Base-by-base conservation (phyloP, 35 echinoderm and acorn worm species). In the Lytechinus pictus region DNA sequence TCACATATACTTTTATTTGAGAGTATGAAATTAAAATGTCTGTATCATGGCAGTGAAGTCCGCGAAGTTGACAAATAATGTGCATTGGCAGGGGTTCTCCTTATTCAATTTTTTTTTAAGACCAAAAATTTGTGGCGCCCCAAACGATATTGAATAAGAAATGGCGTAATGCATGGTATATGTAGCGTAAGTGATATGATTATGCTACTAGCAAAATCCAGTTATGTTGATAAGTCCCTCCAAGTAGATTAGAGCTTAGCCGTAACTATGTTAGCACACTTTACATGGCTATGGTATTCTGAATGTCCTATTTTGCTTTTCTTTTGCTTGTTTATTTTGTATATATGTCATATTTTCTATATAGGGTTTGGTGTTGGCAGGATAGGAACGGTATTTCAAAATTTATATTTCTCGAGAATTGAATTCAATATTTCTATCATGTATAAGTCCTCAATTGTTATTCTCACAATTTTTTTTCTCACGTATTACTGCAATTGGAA, bases 191-290 rank as follows among this genome's bases (percentile, higher is more conserved):
- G 66, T 79, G 14, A 79, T 79, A 24, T 79, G 66, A 79, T 79
- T 24, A 79, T 79, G 66, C 19, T 79, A 79, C 66, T 6, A 19
- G 21, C 66, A 79, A n/a, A 79, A 79, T 79, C 66, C 66, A 79
- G 66, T 79, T 79, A 79, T n/a, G 19, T 6, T 79, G 66, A 79
- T n/a, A 4, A 24, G 19, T 79, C 12, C 16, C n/a, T 24, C 66
- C 16, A 79, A 79, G 19, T n/a, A 79, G 66, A 79, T 79, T 79
- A 79, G 19, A 24, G 19, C 66, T 79, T 27, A 5, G 66, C 66
- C n/a, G 21, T 79, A 79, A 79, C 66, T 79, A 79, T 79, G 66
- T 79, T 79, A 79, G 66, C 66, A 79, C 66, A 79, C 66, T 79
- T 44, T 79, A 24, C 66, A 79, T 79, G 16, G 16, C 66, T 79